Conservation (phyloP, 2,113 vertebrate species). For the Synchiropus splendidus region DNA sequence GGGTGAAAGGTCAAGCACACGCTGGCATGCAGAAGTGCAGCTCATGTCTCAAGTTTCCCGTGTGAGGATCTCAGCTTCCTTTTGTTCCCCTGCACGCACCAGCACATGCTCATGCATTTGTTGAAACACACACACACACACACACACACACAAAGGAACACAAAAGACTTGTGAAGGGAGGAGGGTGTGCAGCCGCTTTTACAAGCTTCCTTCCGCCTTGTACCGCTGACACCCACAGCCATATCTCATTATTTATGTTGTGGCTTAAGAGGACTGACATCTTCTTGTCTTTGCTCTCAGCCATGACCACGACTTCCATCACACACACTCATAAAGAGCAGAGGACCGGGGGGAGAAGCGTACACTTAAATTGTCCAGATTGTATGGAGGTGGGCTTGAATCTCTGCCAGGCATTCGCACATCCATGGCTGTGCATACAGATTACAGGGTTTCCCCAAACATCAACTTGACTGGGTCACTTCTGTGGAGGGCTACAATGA, state of each 20-base stretch:
- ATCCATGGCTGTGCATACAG: no score
- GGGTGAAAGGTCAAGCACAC: conserved; percentile 46
- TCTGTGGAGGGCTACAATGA: no score
- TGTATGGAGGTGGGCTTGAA: no score
- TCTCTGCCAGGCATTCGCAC: no score
- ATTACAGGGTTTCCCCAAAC: background rate
- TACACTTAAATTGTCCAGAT: no score
- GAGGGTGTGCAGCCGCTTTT: conserved; percentile 14
- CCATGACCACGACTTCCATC: no score
- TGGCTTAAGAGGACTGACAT: conserved; percentile 5
- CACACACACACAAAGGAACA: conserved; percentile 17
- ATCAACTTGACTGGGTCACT: no score
- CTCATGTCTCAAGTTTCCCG: conserved; percentile 32
- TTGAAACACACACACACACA: conserved; percentile 31
- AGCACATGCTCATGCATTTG: conserved; percentile 25
- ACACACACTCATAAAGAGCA: no score
- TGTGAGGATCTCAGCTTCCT: conserved; percentile 14
- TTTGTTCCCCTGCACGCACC: conserved; percentile 28
- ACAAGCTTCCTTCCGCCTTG: conserved; percentile 14
- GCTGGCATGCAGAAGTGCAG: conserved; percentile 3
- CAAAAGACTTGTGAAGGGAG: conserved; percentile 18
- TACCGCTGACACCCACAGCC: conserved; percentile 11
- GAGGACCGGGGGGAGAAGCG: no score
- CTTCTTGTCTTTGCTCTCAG: background rate
- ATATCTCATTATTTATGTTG: conserved; percentile 8